Evolutionary conservation across 2,797 vertebrate genomes (phyloP).

Genomic region (Tragopan temminckii): DNA sequence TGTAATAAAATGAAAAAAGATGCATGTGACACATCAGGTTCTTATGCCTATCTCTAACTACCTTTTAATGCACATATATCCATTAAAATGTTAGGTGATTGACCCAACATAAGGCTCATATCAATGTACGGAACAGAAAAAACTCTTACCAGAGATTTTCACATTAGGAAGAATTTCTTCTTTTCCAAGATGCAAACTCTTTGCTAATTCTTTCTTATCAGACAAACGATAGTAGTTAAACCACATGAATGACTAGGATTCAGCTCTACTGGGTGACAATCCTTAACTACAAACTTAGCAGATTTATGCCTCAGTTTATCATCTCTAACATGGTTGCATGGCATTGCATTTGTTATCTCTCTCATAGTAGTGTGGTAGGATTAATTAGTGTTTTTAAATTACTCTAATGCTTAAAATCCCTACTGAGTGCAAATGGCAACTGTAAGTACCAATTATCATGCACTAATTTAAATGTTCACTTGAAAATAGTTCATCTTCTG

Average conservation of each 20-base stretch:
- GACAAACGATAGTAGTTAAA: not conserved
- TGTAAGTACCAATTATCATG: slow-evolving; percentile 14
- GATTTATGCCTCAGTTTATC: slow-evolving; percentile 25
- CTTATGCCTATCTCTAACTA: not conserved
- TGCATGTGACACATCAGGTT: not conserved
- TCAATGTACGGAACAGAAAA: not conserved
- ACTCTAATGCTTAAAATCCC: not conserved
- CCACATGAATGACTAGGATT: not conserved
- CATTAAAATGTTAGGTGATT: not conserved
- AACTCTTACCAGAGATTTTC: not conserved
- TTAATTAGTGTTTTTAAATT: slow-evolving; percentile 50
- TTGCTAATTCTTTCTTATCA: not conserved
- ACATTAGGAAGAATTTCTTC: not conserved
- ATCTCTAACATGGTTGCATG: not conserved
- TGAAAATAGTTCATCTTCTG: not conserved
- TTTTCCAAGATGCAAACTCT: not conserved
- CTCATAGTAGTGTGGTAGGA: not conserved
- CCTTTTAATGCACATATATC: not conserved
- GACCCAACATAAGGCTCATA: not conserved
- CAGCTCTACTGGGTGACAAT: not conserved
- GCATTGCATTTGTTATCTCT: not conserved
- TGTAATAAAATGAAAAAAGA: slow-evolving; percentile 28
- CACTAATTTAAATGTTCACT: slow-evolving; percentile 22
- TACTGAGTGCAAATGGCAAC: not conserved
- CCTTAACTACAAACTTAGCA: not conserved